These are phyloP conservation scores for Lasiommata megera DNA, from an alignment of 2,888 invertebrate species.

Conservation along the genomic window DNA sequence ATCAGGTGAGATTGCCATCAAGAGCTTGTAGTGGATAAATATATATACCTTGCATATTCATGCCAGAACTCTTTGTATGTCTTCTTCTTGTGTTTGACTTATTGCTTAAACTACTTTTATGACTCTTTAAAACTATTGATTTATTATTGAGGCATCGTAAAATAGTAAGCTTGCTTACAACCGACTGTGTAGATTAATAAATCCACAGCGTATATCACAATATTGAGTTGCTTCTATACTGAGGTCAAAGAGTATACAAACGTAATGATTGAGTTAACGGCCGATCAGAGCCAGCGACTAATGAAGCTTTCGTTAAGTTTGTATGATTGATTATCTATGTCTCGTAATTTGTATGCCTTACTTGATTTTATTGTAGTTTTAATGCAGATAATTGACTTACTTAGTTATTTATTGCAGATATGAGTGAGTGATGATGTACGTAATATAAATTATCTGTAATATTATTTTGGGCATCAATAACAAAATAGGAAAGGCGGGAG, in stretches of 20 bases:
- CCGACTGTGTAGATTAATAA: not conserved
- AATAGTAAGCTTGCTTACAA: conserved; percentile 15
- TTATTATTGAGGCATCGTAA: conserved; percentile 42
- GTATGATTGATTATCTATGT: conserved; percentile 6
- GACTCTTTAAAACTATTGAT: conserved; percentile 52
- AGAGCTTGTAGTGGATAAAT: too few species aligned
- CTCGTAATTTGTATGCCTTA: conserved; percentile 1
- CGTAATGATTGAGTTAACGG: not conserved
- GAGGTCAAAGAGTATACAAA: too few species aligned
- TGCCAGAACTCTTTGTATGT: too few species aligned
- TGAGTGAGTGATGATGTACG: not conserved
- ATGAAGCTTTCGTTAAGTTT: conserved; percentile 11
- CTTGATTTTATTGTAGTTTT: conserved; percentile 10
- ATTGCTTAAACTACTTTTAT: conserved; percentile 13
- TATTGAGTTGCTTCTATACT: conserved; percentile 16
- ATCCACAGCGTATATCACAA: not conserved
- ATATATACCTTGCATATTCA: too few species aligned
- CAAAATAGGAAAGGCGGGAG: too few species aligned
- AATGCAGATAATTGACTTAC: conserved; percentile 11
- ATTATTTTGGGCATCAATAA: too few species aligned
- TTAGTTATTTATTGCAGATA: not conserved
- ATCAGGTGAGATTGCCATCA: too few species aligned
- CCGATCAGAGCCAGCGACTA: conserved; percentile 2
- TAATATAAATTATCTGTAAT: too few species aligned
- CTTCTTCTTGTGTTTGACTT: not conserved